These are phyloP conservation scores for Phoeniculus purpureus DNA, from an alignment of 2,797 vertebrate genomes.

Conservation along the genomic window DNA sequence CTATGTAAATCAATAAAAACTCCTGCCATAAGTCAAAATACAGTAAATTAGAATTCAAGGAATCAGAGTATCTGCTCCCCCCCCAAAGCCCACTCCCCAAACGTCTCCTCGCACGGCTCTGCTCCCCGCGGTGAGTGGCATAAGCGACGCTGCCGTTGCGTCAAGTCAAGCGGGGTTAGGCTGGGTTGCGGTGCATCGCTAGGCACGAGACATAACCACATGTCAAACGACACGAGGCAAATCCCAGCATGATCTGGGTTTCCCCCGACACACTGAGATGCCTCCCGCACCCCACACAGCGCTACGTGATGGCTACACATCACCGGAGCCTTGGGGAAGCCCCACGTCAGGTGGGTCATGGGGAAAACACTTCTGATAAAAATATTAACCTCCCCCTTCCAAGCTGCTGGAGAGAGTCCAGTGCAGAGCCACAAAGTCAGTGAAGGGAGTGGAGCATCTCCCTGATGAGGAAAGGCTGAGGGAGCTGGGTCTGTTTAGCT, in stretches of 20 bases:
- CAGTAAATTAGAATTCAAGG: background rate
- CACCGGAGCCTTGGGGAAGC: background rate
- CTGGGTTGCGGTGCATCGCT: conserved; percentile 23
- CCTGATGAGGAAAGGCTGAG: too few relatives aligned
- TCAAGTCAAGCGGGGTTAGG: conserved; percentile 31
- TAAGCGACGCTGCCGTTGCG: conserved; percentile 16
- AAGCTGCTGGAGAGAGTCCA: too few relatives aligned
- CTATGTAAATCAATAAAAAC: conserved; percentile 10
- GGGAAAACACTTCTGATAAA: background rate
- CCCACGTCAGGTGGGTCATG: background rate
- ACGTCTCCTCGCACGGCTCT: background rate
- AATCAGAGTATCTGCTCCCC: background rate
- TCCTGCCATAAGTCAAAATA: background rate
- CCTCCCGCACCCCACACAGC: background rate
- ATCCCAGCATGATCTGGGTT: conserved; percentile 40
- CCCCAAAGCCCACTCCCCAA: background rate
- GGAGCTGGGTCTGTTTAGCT: too few relatives aligned
- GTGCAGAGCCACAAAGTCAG: too few relatives aligned
- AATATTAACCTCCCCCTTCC: too few relatives aligned
- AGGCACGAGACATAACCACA: conserved; percentile 63
- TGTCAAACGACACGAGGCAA: conserved; percentile 42
- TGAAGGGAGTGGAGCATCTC: too few relatives aligned
- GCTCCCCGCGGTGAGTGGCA: conserved; percentile 35
- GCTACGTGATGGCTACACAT: background rate
- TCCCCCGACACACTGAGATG: background rate